Evolutionary conservation across 2,113 vertebrate genomes (phyloP).

Genomic region (Andinoacara biseriatus): DNA sequence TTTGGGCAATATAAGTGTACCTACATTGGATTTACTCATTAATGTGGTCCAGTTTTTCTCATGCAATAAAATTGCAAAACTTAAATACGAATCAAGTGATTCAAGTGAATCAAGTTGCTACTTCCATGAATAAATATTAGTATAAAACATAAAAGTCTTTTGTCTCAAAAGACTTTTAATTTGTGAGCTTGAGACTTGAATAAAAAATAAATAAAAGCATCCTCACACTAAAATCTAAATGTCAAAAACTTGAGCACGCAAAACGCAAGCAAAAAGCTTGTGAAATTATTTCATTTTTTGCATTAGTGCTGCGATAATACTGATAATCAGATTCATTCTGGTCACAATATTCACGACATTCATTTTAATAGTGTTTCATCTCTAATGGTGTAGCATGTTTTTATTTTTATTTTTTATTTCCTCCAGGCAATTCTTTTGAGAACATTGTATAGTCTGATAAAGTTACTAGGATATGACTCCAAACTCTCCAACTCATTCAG

Average conservation of each 20-base stretch:
- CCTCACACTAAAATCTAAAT: not conserved
- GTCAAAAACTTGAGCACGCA: not conserved
- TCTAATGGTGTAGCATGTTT: not conserved
- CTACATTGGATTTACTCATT: too few species aligned
- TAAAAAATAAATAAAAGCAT: not conserved
- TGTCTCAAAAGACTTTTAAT: not conserved
- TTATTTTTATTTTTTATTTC: not conserved
- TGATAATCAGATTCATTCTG: not conserved
- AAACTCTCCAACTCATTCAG: conserved; percentile 23
- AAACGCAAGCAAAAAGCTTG: not conserved
- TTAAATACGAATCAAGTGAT: not conserved
- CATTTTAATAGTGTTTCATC: not conserved
- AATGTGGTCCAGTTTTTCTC: not conserved
- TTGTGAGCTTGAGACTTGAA: not conserved
- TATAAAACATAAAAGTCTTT: not conserved
- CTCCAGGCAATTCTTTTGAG: conserved; percentile 2
- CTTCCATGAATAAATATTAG: not conserved
- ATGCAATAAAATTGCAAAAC: not conserved
- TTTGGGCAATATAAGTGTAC: too few species aligned
- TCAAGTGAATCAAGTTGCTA: accelerated
- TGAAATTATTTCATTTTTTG: not conserved
- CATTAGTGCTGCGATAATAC: not conserved
- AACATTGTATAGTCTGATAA: conserved; percentile 19
- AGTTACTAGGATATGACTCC: conserved; percentile 23
- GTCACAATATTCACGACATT: not conserved